A percentile compares a stretch with the other conserved stretches of the same genome.
These are phyloP conservation scores for Drosophila chauvacae DNA, from an alignment of 1,140 invertebrate genomes.

Conservation along the genomic window DNA sequence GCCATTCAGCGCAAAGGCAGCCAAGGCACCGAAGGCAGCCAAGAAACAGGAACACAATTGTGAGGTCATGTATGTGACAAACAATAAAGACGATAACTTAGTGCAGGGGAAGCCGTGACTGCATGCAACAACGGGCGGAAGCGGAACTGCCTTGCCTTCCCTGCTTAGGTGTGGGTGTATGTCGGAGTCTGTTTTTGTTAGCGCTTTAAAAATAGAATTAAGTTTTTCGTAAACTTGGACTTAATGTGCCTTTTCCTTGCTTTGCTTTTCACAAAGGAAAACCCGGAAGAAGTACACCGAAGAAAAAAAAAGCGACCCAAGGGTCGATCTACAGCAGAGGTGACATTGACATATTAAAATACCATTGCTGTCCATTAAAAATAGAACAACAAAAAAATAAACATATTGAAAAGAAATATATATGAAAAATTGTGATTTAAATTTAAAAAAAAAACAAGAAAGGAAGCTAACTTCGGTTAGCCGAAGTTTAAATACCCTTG, in stretches of 20 bases:
- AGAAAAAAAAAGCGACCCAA: neutral
- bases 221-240: conserved; percentile 65
- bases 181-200: conserved; percentile 22
- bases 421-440: no score
- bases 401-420: neutral
- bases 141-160: conserved; percentile 56
- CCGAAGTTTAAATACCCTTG: no score
- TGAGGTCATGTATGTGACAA: conserved; percentile 82
- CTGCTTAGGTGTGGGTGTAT: conserved; percentile 20
- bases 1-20: conserved; percentile 49
- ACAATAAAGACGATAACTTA: conserved; percentile 83
- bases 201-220: conserved; percentile 72
- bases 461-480: no score
- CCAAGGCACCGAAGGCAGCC: conserved; percentile 23
- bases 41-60: conserved; percentile 71
- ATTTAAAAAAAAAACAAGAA: no score
- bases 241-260: conserved; percentile 49
- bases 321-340: neutral
- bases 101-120: conserved; percentile 35
- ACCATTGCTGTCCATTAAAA: neutral
- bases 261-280: conserved; percentile 25
- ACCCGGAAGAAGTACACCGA: neutral
- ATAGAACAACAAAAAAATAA: neutral
- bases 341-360: neutral
- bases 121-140: conserved; percentile 53